Percentiles rank a stretch among this genome's conserved stretches.
Conservation (phyloP, 2,888 invertebrate genomes). For the Cryptus viduatorius region DNA sequence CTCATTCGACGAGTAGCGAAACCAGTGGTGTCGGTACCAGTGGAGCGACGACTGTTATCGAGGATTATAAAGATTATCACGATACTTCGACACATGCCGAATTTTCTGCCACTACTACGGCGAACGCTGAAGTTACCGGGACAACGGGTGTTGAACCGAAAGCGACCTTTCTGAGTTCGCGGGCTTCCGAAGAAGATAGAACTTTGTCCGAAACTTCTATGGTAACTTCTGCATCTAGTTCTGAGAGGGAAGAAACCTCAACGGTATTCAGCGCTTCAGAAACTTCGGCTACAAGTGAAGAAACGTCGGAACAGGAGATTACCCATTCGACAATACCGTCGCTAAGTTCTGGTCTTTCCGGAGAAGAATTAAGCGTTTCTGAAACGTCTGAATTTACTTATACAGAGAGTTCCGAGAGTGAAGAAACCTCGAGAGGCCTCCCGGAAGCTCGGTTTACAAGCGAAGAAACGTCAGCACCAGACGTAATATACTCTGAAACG, state of each 20-base stretch:
- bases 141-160: neutral
- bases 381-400: constrained; percentile 21
- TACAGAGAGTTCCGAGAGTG: neutral
- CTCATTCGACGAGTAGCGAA: neutral
- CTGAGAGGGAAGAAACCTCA: neutral
- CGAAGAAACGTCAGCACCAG: neutral
- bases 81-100: constrained; percentile 40
- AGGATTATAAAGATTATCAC: constrained; percentile 49
- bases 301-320: neutral
- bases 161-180: neutral
- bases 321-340: neutral
- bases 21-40: constrained; percentile 42
- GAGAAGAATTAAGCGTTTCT: neutral
- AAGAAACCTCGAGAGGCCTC: neutral
- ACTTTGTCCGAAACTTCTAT: neutral
- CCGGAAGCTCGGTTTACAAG: neutral
- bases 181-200: neutral
- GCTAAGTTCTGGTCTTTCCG: neutral
- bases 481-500: neutral
- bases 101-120: neutral
- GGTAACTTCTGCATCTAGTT: neutral
- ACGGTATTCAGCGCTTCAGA: neutral
- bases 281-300: constrained; percentile 2
- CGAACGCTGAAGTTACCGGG: neutral
- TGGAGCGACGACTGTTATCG: constrained; percentile 29